These are phyloP conservation scores for Meloe dianella DNA, from an alignment of 2,888 invertebrate species.

Conservation along the genomic window DNA sequence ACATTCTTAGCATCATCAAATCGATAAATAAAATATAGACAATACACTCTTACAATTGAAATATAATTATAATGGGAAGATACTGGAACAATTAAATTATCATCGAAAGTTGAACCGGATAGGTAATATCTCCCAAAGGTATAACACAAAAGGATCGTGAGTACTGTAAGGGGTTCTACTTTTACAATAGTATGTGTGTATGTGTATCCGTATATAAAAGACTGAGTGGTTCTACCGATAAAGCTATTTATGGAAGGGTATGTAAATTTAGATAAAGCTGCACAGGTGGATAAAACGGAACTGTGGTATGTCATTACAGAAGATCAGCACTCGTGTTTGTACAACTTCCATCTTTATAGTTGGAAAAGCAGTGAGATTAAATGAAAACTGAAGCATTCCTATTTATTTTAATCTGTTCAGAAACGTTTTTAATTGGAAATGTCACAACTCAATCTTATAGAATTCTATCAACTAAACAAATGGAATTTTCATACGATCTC, in stretches of 20 bases:
- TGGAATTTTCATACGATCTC: background rate
- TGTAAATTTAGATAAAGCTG: constrained; percentile 43
- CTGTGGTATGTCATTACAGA: constrained; percentile 42
- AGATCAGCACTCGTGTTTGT: constrained; percentile 39
- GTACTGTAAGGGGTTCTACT: constrained; percentile 2
- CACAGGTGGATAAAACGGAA: constrained; percentile 44
- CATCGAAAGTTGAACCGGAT: constrained; percentile 18
- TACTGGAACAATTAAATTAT: constrained; percentile 30
- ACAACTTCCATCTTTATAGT: constrained; percentile 32
- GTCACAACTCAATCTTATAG: constrained; percentile 6
- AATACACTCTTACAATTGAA: constrained; percentile 19
- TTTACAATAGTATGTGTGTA: background rate
- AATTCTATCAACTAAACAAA: constrained; percentile 5
- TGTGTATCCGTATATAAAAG: background rate
- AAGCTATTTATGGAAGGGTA: constrained; percentile 44
- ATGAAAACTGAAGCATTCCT: constrained; percentile 11
- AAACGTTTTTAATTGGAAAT: constrained; percentile 32
- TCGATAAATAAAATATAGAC: constrained; percentile 21
- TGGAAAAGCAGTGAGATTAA: constrained; percentile 8
- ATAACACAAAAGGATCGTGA: constrained; percentile 20
- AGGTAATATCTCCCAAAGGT: constrained; percentile 14
- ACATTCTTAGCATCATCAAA: too few relatives aligned
- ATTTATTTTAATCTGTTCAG: constrained; percentile 24
- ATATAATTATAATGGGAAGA: constrained; percentile 28
- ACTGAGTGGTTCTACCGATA: constrained; percentile 28